These are phyloP conservation scores for Dyspetes luteomarginatus DNA, from an alignment of 2,888 invertebrate genomes.

Conservation along the genomic window DNA sequence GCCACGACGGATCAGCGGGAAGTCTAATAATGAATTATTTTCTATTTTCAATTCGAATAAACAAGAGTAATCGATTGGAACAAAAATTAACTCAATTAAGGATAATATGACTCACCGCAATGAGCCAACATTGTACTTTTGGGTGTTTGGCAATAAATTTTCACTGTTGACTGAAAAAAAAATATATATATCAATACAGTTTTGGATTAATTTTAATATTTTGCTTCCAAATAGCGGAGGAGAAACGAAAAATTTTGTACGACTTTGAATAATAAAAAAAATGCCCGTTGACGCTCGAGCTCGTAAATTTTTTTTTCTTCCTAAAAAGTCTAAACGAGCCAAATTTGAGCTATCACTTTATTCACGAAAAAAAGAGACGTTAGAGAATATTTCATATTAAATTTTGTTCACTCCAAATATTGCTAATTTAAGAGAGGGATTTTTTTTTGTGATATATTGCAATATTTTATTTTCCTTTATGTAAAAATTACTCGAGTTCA, in stretches of 20 bases:
- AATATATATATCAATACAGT: neutral
- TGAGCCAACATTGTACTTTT: conserved; percentile 73
- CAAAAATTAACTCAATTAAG: neutral
- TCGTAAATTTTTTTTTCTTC: neutral
- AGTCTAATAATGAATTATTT: conserved; percentile 70
- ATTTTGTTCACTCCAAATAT: too few relatives aligned
- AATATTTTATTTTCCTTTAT: neutral
- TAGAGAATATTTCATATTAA: too few relatives aligned
- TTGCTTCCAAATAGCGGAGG: neutral
- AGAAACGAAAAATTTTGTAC: neutral
- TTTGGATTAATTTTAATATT: neutral
- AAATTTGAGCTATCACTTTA: too few relatives aligned
- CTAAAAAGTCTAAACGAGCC: too few relatives aligned
- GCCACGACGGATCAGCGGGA: conserved; percentile 80
- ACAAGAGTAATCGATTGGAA: neutral
- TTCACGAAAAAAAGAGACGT: too few relatives aligned
- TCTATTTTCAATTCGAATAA: neutral
- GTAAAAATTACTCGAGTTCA: conserved; percentile 63
- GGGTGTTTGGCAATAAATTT: conserved; percentile 73
- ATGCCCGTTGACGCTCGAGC: too few relatives aligned
- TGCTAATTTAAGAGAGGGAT: too few relatives aligned
- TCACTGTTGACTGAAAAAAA: conserved; percentile 75
- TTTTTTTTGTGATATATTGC: neutral
- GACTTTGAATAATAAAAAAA: too few relatives aligned
- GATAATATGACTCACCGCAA: conserved; percentile 73